A percentile compares a stretch with the other conserved stretches of the same genome.
Conservation (phyloP, 1,140 invertebrate genomes). For the Drosophila repletoides region DNA sequence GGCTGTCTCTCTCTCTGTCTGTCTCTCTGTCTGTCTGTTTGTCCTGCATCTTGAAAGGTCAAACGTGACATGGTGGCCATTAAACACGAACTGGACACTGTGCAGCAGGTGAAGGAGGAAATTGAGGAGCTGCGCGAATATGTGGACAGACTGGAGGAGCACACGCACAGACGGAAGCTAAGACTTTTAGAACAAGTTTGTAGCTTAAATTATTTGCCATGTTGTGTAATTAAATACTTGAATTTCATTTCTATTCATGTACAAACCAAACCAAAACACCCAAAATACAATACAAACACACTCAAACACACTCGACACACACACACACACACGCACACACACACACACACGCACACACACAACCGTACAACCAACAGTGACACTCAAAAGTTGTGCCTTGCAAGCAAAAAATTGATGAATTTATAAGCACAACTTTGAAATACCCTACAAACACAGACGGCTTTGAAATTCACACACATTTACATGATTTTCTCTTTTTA, state of each 20-base stretch:
- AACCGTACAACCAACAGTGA: conserved; percentile 30
- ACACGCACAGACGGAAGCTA: conserved; percentile 92
- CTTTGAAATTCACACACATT: conserved; percentile 50
- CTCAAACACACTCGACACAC: conserved; percentile 24
- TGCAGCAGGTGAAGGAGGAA: conserved; percentile 96
- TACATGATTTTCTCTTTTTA: conserved; percentile 12
- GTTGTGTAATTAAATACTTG: conserved; percentile 83
- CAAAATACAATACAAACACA: conserved; percentile 50
- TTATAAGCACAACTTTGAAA: conserved; percentile 30
- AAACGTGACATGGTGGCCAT: conserved; percentile 97
- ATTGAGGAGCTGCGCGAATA: conserved; percentile 95
- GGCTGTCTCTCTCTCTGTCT: neutral
- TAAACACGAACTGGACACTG: conserved; percentile 95
- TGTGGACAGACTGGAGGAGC: conserved; percentile 94
- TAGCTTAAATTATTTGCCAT: conserved; percentile 83
- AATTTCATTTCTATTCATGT: conserved; percentile 82
- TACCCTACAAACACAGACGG: conserved; percentile 52
- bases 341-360: conserved; percentile 10
- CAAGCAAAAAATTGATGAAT: neutral
- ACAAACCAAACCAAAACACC: conserved; percentile 76
- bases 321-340: conserved; percentile 41
- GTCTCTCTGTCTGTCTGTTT: conserved; percentile 17
- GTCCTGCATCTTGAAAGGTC: too few relatives aligned
- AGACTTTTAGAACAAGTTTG: conserved; percentile 93
- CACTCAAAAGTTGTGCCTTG: conserved; percentile 33